These are phyloP conservation scores for Phortica okadai DNA, from an alignment of 2,888 invertebrate species.

Conservation along the genomic window DNA sequence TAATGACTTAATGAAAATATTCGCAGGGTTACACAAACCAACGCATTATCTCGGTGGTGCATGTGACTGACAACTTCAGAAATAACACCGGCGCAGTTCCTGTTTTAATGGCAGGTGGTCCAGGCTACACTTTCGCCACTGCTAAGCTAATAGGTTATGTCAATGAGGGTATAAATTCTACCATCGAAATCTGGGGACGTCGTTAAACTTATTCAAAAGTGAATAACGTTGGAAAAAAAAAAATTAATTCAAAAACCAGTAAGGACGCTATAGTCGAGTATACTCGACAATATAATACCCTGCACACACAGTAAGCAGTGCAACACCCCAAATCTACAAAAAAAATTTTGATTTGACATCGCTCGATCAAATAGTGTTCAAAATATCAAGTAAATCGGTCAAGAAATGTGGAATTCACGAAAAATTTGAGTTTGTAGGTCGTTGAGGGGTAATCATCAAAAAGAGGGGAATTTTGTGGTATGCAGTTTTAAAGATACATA, in stretches of 20 bases:
- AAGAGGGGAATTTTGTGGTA: too few species aligned
- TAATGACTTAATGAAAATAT: not conserved
- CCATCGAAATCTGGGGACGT: constrained; percentile 60
- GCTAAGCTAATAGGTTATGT: constrained; percentile 55
- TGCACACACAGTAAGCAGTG: too few species aligned
- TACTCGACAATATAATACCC: too few species aligned
- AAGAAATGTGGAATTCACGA: too few species aligned
- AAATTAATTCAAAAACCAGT: constrained; percentile 30
- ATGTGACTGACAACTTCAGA: constrained; percentile 61
- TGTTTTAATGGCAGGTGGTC: constrained; percentile 60
- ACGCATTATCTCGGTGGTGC: constrained; percentile 53
- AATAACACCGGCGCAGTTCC: constrained; percentile 61
- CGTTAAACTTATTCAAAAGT: constrained; percentile 9
- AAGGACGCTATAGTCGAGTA: too few species aligned
- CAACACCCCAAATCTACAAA: too few species aligned
- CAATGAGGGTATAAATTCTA: constrained; percentile 58
- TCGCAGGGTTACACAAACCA: constrained; percentile 50
- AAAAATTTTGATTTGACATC: too few species aligned
- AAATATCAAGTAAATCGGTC: too few species aligned
- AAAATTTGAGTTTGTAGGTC: too few species aligned
- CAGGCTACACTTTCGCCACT: constrained; percentile 44
- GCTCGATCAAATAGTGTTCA: too few species aligned
- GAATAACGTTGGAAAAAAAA: not conserved
- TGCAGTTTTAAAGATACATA: too few species aligned
- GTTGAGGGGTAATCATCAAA: too few species aligned